phyloP scores from a whole-genome alignment of 2,888 invertebrate genomes.

The Ceratothoa steindachneri region DNA sequence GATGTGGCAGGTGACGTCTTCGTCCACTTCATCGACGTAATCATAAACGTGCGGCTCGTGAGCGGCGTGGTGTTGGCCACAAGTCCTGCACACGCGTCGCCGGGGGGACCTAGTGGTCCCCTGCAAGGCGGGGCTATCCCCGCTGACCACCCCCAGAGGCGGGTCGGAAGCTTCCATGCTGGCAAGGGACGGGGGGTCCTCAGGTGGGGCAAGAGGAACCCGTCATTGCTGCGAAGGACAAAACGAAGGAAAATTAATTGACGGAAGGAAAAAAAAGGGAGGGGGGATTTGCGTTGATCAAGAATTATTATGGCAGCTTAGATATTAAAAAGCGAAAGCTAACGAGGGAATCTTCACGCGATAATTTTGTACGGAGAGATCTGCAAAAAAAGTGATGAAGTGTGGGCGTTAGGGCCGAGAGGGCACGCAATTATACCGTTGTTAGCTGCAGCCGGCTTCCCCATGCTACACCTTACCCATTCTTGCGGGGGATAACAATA shows the following conservation, averaged over 20 bases:
- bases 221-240: neutral
- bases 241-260: neutral
- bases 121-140: neutral
- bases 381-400: too few species aligned
- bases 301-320: neutral
- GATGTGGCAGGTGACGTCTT: slow-evolving; percentile 55
- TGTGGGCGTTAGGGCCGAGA: too few species aligned
- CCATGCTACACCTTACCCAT: too few species aligned
- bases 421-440: too few species aligned
- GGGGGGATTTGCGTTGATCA: too few species aligned
- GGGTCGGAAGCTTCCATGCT: neutral
- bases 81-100: slow-evolving; percentile 48
- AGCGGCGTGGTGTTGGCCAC: slow-evolving; percentile 50
- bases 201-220: neutral
- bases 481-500: too few species aligned
- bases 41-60: slow-evolving; percentile 54
- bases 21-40: slow-evolving; percentile 55
- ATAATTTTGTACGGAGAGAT: too few species aligned
- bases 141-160: neutral
- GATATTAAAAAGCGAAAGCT: too few species aligned
- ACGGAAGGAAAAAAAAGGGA: neutral
- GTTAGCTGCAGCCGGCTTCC: too few species aligned
- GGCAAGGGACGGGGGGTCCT: neutral
- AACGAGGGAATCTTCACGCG: too few species aligned
- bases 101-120: slow-evolving; percentile 21